phyloP scores from a whole-genome alignment of 2,113 vertebrate species.

The Proteles cristata region DNA sequence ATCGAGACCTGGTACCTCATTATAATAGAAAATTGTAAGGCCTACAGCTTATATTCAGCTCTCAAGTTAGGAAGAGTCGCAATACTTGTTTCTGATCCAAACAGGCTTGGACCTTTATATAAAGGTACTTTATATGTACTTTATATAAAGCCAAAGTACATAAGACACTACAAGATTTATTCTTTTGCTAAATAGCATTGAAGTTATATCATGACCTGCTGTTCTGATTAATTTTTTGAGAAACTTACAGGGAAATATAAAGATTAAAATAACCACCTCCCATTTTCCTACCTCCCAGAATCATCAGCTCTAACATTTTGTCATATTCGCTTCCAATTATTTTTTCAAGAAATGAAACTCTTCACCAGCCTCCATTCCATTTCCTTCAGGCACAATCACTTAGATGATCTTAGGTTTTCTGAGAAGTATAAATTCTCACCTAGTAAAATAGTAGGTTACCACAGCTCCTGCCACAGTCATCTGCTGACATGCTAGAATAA shows the following conservation, averaged over 20 bases:
- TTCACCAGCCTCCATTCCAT: background rate
- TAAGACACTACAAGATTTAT: background rate
- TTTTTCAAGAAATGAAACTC: conserved; percentile 31
- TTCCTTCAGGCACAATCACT: background rate
- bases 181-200: conserved; percentile 14
- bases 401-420: background rate
- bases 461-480: conserved; percentile 99
- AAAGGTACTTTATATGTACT: no score
- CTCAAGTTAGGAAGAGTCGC: background rate
- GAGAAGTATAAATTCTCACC: conserved; percentile 84
- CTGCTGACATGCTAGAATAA: conserved; percentile 98
- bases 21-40: background rate
- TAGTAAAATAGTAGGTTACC: conserved; percentile 98
- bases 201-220: background rate
- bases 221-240: background rate
- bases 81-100: background rate
- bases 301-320: background rate
- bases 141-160: conserved; percentile 27
- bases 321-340: conserved; percentile 16
- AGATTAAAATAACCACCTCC: background rate
- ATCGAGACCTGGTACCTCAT: background rate
- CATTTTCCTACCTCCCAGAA: background rate
- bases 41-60: background rate
- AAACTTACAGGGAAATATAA: conserved; percentile 4
- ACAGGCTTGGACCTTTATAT: background rate